phyloP scores from a whole-genome alignment of 2,113 vertebrate species.

The Chrysemys picta region DNA sequence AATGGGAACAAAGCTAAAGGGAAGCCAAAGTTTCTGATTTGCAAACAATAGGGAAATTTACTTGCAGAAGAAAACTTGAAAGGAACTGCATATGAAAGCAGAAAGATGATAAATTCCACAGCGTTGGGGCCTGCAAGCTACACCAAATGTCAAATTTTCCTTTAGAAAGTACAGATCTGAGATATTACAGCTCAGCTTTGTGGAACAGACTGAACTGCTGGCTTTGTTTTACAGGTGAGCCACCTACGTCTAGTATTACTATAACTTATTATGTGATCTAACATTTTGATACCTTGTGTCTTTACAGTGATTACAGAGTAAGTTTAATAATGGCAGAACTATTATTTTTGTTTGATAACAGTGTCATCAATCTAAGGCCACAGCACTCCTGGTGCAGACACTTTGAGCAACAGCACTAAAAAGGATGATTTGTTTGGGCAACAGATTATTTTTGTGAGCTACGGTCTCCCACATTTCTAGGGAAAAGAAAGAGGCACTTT shows the following conservation, averaged over 20 bases:
- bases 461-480: neutral
- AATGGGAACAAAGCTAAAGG: neutral
- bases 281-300: neutral
- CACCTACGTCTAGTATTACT: neutral
- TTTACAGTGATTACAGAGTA: neutral
- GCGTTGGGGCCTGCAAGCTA: neutral
- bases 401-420: neutral
- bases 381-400: neutral
- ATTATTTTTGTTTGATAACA: neutral
- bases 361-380: neutral
- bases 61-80: neutral
- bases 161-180: neutral
- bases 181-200: neutral
- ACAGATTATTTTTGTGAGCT: neutral
- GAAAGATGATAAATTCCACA: neutral
- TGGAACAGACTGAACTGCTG: neutral
- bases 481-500: conserved; percentile 28
- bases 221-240: neutral
- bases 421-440: fast-evolving
- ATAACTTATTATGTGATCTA: neutral
- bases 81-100: neutral
- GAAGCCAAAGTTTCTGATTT: neutral
- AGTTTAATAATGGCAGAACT: neutral
- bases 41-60: neutral
- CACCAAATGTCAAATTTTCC: neutral